Evolutionary conservation across 2,113 vertebrate genomes (phyloP).

Genomic region (Carollia perspicillata): DNA sequence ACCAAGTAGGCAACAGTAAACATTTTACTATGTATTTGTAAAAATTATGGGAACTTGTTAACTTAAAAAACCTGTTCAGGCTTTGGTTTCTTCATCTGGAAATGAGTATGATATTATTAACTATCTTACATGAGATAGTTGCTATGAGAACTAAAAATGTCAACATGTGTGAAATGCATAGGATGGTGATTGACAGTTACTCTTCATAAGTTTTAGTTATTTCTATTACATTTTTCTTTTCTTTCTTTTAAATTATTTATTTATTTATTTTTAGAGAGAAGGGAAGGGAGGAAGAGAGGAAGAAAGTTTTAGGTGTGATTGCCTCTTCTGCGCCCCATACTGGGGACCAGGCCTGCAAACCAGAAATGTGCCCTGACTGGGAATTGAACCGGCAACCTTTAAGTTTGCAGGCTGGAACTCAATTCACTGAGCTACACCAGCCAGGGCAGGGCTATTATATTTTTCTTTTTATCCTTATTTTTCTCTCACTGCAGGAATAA

Average conservation of each 20-base stretch:
- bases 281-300: too few species aligned
- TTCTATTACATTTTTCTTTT: background rate
- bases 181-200: background rate
- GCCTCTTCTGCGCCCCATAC: too few species aligned
- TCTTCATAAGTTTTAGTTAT: background rate
- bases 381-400: too few species aligned
- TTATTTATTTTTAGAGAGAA: too few species aligned
- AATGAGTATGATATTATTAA: background rate
- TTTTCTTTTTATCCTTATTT: background rate
- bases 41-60: background rate
- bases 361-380: too few species aligned
- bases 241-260: background rate
- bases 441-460: background rate
- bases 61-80: background rate
- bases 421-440: too few species aligned
- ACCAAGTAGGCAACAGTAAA: background rate
- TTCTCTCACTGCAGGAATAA: background rate
- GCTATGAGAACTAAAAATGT: background rate
- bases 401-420: too few species aligned
- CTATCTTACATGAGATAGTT: background rate
- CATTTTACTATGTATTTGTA: background rate
- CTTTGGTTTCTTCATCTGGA: background rate
- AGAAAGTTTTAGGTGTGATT: too few species aligned
- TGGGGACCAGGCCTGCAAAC: too few species aligned
- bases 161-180: background rate